Evolutionary conservation across 2,888 invertebrate genomes (phyloP), one percentile per base, ranked within the genome.

Genomic region (Pseudanteris insignis): DNA sequence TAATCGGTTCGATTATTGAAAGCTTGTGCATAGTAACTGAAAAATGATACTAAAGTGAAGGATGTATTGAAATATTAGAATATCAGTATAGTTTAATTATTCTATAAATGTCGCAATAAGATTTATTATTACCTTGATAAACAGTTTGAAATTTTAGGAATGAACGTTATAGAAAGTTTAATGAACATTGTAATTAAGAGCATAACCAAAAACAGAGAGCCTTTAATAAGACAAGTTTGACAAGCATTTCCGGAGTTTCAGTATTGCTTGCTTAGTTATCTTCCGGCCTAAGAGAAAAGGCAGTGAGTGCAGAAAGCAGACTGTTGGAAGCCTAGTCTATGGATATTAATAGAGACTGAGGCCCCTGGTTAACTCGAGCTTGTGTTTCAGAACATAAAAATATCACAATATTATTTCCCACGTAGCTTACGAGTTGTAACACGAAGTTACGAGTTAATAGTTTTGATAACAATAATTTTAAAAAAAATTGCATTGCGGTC

Each of bases 261-360:
- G 37, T 30, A 24, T 25, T 14, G 15, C 38, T 15, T 10, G 37
- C 5, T 25, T 33, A 14, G 18, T 28, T 14, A 36, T 37, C 48
- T 57, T 57, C 48, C 57, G 57, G 44, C 25, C 38, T 32, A 47
- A 34, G 40, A 51, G 50, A 30, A 28, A 38, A 26, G 28, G 21
- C n/a, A n/a, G n/a, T n/a, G n/a, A n/a, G n/a, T n/a, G 40, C 15
- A 18, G 3, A 21, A 50, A 47, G 58, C 24, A 46, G 38, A 38
- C 33, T 48, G 50, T 33, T 36, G 24, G 71, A 71, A 74, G 70
- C 73, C 70, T 71, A 69, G 74, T 66, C 69, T 67, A 65, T 67
- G 72, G 79, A 76, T 78, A 78, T 78, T 78, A 76, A 78, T 79
- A 78, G 79, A 77, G 75, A 57, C 71, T 70, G 71, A 76, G 74